Percentiles rank a stretch among this genome's conserved stretches.
phyloP scores from a whole-genome alignment of 2,113 vertebrate species.

The Elephas maximus region DNA sequence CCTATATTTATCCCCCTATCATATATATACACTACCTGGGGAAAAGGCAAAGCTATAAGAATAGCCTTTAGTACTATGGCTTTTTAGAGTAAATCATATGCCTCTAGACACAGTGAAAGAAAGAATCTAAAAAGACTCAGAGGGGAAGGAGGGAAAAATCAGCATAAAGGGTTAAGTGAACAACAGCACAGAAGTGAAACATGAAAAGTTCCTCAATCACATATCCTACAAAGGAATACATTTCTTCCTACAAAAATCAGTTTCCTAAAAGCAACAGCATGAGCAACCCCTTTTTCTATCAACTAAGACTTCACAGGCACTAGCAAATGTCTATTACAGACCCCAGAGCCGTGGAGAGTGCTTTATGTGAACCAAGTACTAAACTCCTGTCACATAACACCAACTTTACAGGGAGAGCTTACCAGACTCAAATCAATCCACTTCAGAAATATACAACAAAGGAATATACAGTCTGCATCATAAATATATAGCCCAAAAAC shows the following conservation, averaged over 20 bases:
- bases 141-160: not conserved
- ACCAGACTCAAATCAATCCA: constrained; percentile 11
- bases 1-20: not conserved
- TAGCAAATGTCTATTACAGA: not conserved
- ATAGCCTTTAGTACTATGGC: not conserved
- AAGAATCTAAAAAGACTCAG: constrained; percentile 14
- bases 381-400: constrained; percentile 27
- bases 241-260: constrained; percentile 31
- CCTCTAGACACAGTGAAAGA: not conserved
- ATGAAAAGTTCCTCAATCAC: not conserved
- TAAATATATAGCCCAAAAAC: constrained; percentile 6
- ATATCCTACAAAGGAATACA: not conserved
- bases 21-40: not conserved
- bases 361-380: not conserved
- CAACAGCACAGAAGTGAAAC: constrained; percentile 14
- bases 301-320: constrained; percentile 19
- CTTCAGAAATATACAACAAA: constrained; percentile 47
- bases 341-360: not conserved
- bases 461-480: constrained; percentile 6
- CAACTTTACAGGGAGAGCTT: not conserved
- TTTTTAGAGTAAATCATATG: constrained; percentile 59
- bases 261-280: constrained; percentile 48
- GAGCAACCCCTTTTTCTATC: not conserved
- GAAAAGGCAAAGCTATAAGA: constrained; percentile 27
- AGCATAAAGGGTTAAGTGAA: constrained; percentile 13